Evolutionary conservation across 1,140 invertebrate species (phyloP), one percentile per base, ranked within the genome.

Genomic region (Wiebesia pumilae): DNA sequence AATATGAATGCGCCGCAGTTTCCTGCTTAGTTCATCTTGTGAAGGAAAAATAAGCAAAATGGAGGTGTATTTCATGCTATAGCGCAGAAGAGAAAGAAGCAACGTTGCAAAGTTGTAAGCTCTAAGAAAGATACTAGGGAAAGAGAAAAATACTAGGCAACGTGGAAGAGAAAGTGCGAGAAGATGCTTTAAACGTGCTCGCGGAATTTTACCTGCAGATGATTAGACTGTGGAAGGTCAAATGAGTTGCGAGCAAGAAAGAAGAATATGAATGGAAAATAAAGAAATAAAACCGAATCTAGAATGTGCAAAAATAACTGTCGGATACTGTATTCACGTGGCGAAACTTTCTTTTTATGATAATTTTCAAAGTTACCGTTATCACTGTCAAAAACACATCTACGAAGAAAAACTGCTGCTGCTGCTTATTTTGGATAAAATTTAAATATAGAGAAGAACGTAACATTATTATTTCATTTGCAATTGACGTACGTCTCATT

Each of bases 151-250:
- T 54, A 54, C 12, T 54, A 47, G 12, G 35, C n/a, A 24, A 81
- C 27, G 62, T 51, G 65, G 40, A n/a, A 30, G 81, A 51, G 27
- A 38, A 58, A 80, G 51, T 30, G 51, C 24, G 67, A 54, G 73
- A 84, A 88, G 87, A 88, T 86, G 30, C 30, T 69, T 69, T 54
- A 54, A 54, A 54, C 51, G 51, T 12, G 81, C 54, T 40, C 83
- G 78, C 86, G 69, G 83, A 89, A 87, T 88, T 88, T 90, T 89
- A 90, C 88, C 88, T 86, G 88, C 87, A 90, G 89, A 88, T 89
- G 90, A 90, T 90, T 90, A 90, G 87, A 85, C 38, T 35, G 9
- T 35, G 30, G 67, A 33, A 69, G 67, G 30, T 69, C 9, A 69
- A 69, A 69, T 69, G 14, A 33, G 67, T 69, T 16, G 67, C 12